Evolutionary conservation across 2,113 vertebrate species (phyloP).

Genomic region (Atractosteus spatula): DNA sequence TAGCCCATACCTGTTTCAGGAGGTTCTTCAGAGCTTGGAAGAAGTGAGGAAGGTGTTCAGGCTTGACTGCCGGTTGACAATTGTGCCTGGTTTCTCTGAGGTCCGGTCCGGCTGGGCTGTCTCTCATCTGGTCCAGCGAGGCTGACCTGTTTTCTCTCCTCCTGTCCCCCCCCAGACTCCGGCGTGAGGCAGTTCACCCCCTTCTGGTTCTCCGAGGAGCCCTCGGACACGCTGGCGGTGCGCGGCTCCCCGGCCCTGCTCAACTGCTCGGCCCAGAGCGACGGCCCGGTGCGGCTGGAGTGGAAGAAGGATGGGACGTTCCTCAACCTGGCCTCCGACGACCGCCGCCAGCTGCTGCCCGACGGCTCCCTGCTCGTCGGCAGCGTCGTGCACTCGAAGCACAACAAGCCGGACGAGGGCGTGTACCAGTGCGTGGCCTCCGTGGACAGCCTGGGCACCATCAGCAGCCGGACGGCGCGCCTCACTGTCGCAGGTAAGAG

Average conservation of each 20-base stretch:
- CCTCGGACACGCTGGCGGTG: conserved; percentile 73
- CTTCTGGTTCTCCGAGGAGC: conserved; percentile 89
- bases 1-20: too few relatives aligned
- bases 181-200: conserved; percentile 79
- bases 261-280: conserved; percentile 86
- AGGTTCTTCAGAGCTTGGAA: too few relatives aligned
- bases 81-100: too few relatives aligned
- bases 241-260: conserved; percentile 76
- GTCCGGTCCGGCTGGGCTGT: too few relatives aligned
- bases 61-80: too few relatives aligned
- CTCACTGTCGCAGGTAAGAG: conserved; percentile 83
- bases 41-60: too few relatives aligned
- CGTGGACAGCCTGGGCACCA: conserved; percentile 88
- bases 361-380: conserved; percentile 86
- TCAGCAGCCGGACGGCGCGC: conserved; percentile 85
- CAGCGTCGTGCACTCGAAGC: conserved; percentile 90
- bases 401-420: conserved; percentile 94
- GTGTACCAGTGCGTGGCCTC: conserved; percentile 93
- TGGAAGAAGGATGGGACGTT: conserved; percentile 96
- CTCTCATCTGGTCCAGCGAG: neutral
- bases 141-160: neutral
- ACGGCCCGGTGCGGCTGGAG: conserved; percentile 73
- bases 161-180: conserved; percentile 59
- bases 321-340: conserved; percentile 83
- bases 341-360: conserved; percentile 80